Percentiles rank a stretch among this genome's conserved stretches.
These are phyloP conservation scores for Dinomys branickii DNA, from an alignment of 2,113 vertebrate species.

Conservation along the genomic window DNA sequence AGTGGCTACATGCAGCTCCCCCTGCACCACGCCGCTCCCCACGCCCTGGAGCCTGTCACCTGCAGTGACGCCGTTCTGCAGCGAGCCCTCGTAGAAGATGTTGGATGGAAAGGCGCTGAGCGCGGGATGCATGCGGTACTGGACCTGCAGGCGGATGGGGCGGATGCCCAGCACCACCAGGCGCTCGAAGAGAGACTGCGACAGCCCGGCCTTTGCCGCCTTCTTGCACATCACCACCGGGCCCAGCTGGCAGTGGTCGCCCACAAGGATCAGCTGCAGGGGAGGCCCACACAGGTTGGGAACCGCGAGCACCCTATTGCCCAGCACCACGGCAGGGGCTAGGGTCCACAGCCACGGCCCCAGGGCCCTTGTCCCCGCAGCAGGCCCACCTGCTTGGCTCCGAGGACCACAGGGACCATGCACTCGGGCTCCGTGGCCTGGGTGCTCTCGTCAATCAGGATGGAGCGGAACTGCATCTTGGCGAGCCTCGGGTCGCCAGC, in stretches of 20 bases:
- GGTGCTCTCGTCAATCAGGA: conserved; percentile 98
- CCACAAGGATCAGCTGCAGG: conserved; percentile 95
- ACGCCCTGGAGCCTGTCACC: conserved; percentile 82
- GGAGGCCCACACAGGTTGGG: not conserved
- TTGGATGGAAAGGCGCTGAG: conserved; percentile 99
- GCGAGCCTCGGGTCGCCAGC: conserved; percentile 96
- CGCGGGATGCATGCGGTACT: conserved; percentile 98
- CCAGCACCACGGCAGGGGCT: not conserved
- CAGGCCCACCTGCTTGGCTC: conserved; percentile 95
- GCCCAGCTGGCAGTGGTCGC: conserved; percentile 98
- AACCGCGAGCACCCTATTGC: not conserved
- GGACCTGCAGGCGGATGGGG: conserved; percentile 98
- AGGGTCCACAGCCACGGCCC: not conserved
- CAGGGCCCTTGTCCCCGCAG: not conserved
- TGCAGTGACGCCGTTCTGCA: conserved; percentile 98
- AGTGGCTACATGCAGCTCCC: not conserved
- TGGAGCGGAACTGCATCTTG: conserved; percentile 99
- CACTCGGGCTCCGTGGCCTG: conserved; percentile 98
- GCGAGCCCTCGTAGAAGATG: conserved; percentile 98
- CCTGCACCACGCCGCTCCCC: not conserved
- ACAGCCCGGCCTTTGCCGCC: conserved; percentile 96
- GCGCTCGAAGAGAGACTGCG: conserved; percentile 96
- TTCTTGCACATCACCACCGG: conserved; percentile 99
- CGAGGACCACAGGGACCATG: conserved; percentile 98
- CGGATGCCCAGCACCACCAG: conserved; percentile 98